Base-by-base conservation (phyloP, 2,113 vertebrate species). In the Perognathus longimembris region DNA sequence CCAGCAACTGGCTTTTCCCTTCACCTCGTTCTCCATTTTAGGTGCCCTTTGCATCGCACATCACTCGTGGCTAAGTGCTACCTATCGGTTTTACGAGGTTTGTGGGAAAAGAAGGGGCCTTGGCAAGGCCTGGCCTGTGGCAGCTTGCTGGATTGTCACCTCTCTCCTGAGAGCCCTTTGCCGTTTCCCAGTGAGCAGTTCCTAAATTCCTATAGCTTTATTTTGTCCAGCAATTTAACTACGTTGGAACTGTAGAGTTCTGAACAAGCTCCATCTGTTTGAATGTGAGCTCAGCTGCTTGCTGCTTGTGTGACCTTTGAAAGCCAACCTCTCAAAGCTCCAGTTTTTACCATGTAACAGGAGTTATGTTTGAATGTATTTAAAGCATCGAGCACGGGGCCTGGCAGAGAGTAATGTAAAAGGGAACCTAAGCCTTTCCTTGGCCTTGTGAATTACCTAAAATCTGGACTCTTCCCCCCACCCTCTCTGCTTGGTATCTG, bases 111-210 rank as follows among this genome's bases (percentile, higher is more conserved):
- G 15, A 59, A 61, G 36, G 42, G 59, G 50, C 50, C 14, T 12
- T 61, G 32, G 17, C 80, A 45, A 45, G 26, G 8, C 15, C 80
- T 84, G 63, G 40, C 50, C 59, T 89, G 3, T 18, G 30, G 17
- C 24, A 54, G 73, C 42, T 70, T 70, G n/a, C 78, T 91, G 45
- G 45, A 34, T 45, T 77, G 76, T 32, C 36, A n/a, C 66, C 67
- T 73, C 42, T 69, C 22, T 77, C 42, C 26, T 22, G 69, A 88
- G 38, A 87, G 34, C 63, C 64, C 8, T 92, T 91, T 92, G 57
- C 40, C 64, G 70, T 28, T 45, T 81, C 36, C n/a, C 34, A 69
- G 69, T n/a, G 32, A 54, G 63, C 45, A 93, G 26, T 40, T 90
- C n/a, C 63, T 40, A n/a, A 10, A n/a, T 75, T 83, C 66, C 34